Conservation (phyloP, 2,797 vertebrate genomes). For the Hypotaenidia okinawae region DNA sequence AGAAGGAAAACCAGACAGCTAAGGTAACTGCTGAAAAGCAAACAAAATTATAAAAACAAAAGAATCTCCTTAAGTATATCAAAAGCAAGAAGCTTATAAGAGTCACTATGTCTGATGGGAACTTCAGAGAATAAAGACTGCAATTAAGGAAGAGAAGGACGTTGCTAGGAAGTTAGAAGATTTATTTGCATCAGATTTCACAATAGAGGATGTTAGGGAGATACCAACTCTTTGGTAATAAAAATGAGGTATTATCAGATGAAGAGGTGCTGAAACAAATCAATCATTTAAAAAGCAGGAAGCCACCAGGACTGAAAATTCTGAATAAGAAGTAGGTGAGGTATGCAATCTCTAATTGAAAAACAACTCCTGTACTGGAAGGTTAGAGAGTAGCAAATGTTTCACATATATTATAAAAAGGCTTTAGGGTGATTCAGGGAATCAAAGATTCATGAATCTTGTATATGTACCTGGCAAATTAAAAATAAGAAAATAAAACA, state of each 20-base stretch:
- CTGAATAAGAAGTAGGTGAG: background rate
- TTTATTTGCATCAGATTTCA: slow-evolving; percentile 47
- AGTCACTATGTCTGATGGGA: background rate
- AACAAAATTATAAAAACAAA: background rate
- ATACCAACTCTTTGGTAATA: slow-evolving; percentile 41
- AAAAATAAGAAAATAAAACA: slow-evolving; percentile 22
- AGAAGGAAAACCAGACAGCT: background rate
- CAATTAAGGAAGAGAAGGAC: slow-evolving; percentile 33
- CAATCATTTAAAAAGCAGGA: slow-evolving; percentile 55
- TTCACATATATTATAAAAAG: background rate
- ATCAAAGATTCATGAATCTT: slow-evolving; percentile 15
- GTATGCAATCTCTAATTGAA: slow-evolving; percentile 32
- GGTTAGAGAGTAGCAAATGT: background rate
- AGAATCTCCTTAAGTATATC: background rate
- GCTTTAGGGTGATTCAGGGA: background rate
- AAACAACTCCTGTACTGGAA: slow-evolving; percentile 25
- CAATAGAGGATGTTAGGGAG: slow-evolving; percentile 18
- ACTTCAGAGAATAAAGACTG: slow-evolving; percentile 2
- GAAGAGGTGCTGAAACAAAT: slow-evolving; percentile 53
- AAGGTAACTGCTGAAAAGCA: background rate
- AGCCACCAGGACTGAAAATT: background rate
- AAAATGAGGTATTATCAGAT: slow-evolving; percentile 55
- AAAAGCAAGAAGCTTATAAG: background rate
- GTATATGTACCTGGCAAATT: slow-evolving; percentile 12
- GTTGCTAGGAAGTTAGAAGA: background rate